Evolutionary conservation across 2,888 invertebrate species (phyloP).

Genomic region (Phytoseiulus persimilis): DNA sequence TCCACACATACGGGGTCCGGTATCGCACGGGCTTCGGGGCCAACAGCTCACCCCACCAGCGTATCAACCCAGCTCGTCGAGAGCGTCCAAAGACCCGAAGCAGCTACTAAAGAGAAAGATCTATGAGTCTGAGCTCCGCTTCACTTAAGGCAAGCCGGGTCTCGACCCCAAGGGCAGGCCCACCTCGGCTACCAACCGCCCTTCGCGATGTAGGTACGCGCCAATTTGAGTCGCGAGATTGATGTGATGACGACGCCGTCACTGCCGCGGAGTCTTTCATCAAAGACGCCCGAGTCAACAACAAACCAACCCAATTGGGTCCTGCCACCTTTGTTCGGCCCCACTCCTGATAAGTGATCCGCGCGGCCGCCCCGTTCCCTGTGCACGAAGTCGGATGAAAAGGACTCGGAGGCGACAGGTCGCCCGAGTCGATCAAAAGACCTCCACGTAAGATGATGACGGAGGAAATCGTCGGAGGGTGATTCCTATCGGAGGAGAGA

Average conservation of each 20-base stretch:
- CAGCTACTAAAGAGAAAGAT: background rate
- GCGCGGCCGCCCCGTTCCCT: background rate
- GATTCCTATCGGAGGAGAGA: background rate
- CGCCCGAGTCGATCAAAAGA: background rate
- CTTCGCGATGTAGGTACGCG: background rate
- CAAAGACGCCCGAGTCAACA: background rate
- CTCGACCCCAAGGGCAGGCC: background rate
- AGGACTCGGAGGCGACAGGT: background rate
- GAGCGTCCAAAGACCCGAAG: background rate
- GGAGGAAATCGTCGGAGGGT: background rate
- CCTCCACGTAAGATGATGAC: background rate
- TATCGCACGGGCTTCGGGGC: background rate
- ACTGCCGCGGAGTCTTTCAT: background rate
- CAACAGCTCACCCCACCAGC: background rate
- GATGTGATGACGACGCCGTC: background rate
- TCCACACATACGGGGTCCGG: background rate
- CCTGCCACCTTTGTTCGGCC: background rate
- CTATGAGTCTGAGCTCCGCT: background rate
- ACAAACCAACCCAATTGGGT: background rate
- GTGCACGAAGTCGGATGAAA: background rate
- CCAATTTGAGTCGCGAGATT: constrained; percentile 5
- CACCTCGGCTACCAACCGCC: background rate
- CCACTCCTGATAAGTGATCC: background rate
- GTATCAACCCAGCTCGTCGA: background rate
- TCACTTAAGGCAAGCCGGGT: background rate